Base-by-base conservation (phyloP, 2,888 invertebrate genomes). In the Leptinotarsa juncta region DNA sequence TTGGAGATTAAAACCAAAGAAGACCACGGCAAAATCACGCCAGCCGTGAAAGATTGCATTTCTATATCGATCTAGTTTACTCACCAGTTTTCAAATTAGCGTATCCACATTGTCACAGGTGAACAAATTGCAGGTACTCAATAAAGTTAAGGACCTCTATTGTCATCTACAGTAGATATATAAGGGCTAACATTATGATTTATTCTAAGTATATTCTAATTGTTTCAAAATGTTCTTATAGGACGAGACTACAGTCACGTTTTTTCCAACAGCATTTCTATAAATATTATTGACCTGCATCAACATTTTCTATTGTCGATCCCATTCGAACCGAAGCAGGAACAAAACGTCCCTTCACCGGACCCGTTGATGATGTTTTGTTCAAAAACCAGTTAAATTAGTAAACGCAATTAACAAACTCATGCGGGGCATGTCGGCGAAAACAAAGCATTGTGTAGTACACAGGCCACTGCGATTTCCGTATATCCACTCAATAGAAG, bases 401-500 rank as follows among this genome's bases (percentile, higher is more conserved):
- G 66, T 50, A 48, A 73, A 70, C 70, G 55, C 69, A 69, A 73
- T 73, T 69, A 68, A 73, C 71, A 55, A 66, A 71, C 53, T 65
- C 42, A 73, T 73, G 69, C 68, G 67, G 74, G 65, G 23, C 74
- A 65, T 23, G 42, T 26, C 60, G 57, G 66, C 49, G 60, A 20
- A 69, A 74, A 68, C 71, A 74, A 74, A 74, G 71, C 67, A 32
- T n/a, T 57, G 71, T 65, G 71, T 51, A 65, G 71, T 60, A 65
- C 67, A 70, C 65, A 20, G 67, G 66, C 70, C 60, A 67, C 51
- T 71, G 73, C 70, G 70, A 73, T 70, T 73, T 71, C 67, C 70
- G 60, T 62, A 62, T 62, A 62, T 51, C 60, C 60, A 55, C 68
- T 77, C 74, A 74, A 77, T 77, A 67, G 77, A 74, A 77, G 72